Conservation (phyloP, 2,888 invertebrate genomes). For the Chloroclystis v-ata region DNA sequence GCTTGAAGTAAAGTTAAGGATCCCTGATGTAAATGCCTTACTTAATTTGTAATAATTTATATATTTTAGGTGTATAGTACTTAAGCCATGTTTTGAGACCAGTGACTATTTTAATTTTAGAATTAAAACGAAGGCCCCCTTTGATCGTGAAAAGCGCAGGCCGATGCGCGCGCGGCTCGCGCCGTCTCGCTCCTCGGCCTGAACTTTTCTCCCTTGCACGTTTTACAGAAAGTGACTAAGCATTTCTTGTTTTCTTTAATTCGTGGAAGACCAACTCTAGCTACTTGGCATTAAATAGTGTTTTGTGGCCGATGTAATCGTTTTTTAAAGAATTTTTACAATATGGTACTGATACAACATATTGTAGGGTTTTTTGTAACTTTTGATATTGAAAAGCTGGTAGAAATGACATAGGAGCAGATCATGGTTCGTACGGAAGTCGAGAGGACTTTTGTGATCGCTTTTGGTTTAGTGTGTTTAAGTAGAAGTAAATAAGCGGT, state of each 20-base stretch:
- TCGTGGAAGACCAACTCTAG: conserved; percentile 47
- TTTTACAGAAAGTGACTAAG: conserved; percentile 67
- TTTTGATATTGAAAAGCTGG: conserved; percentile 77
- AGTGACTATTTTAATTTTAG: conserved; percentile 77
- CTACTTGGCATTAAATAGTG: conserved; percentile 65
- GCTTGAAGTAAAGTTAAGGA: conserved; percentile 69
- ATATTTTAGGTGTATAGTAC: conserved; percentile 79
- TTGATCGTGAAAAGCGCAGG: conserved; percentile 55
- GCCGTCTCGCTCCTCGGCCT: conserved; percentile 51
- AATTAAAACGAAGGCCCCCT: conserved; percentile 62
- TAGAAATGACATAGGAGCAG: conserved; percentile 60
- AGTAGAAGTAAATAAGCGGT: conserved; percentile 45
- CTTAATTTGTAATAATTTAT: conserved; percentile 79
- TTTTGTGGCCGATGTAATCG: conserved; percentile 57
- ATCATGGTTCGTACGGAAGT: conserved; percentile 71
- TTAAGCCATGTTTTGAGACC: conserved; percentile 79
- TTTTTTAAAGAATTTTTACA: conserved; percentile 69
- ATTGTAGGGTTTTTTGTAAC: conserved; percentile 73
- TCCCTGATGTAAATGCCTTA: conserved; percentile 78
- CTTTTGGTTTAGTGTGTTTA: conserved; percentile 33
- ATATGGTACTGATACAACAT: conserved; percentile 57
- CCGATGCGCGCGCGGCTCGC: conserved; percentile 41
- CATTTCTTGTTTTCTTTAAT: conserved; percentile 67
- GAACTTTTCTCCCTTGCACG: conserved; percentile 59
- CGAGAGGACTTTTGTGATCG: conserved; percentile 56